Conservation (phyloP, 2,797 vertebrate genomes). For the Tapera naevia region DNA sequence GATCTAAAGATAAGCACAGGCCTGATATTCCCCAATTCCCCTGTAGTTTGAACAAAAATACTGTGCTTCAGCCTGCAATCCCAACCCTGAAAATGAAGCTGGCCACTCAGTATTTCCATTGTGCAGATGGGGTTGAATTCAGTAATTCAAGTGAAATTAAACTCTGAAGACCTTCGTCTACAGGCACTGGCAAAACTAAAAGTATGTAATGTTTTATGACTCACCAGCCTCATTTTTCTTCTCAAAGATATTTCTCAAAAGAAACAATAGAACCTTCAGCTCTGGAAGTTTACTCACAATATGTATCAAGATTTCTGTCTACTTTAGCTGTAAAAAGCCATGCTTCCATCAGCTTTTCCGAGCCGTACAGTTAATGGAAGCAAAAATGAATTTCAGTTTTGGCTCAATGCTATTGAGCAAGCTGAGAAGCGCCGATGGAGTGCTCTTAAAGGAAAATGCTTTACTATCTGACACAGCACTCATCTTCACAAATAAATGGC, state of each 20-base stretch:
- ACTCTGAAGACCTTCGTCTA: background rate
- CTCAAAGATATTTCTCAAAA: background rate
- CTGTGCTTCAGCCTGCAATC: background rate
- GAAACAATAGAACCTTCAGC: background rate
- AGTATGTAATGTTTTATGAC: background rate
- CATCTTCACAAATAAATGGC: background rate
- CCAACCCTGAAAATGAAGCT: background rate
- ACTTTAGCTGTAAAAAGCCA: background rate
- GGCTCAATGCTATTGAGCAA: fast-evolving
- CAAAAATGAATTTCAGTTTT: background rate
- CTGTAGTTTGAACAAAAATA: background rate
- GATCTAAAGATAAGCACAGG: background rate
- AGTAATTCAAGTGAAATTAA: background rate
- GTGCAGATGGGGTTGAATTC: background rate
- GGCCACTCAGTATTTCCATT: background rate
- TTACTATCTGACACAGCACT: background rate
- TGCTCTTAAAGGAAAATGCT: background rate
- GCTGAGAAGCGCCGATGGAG: background rate
- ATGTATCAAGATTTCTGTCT: background rate
- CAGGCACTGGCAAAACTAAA: background rate
- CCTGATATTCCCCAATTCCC: background rate
- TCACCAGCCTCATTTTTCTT: background rate
- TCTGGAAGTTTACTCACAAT: background rate
- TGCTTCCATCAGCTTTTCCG: background rate
- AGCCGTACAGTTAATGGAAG: background rate